Evolutionary conservation across 2,113 vertebrate genomes (phyloP).

Genomic region (Anarrhichthys ocellatus): DNA sequence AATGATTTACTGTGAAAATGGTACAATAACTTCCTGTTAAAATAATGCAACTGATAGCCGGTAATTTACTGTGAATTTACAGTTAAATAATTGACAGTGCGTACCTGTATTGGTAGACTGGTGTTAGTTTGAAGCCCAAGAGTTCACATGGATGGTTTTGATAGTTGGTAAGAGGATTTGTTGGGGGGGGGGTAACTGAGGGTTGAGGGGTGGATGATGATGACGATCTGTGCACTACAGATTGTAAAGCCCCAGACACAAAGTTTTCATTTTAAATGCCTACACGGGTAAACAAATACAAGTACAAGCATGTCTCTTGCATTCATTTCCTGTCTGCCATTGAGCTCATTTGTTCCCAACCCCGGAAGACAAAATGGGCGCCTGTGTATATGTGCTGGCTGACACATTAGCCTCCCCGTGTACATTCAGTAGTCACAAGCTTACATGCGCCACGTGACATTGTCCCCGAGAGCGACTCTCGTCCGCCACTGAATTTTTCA

Average conservation of each 20-base stretch:
- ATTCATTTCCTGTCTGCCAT: constrained; percentile 16
- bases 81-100: too few relatives aligned
- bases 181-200: not conserved
- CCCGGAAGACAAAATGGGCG: constrained; percentile 23
- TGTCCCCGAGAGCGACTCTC: constrained; percentile 50
- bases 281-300: not conserved
- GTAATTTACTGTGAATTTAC: too few relatives aligned
- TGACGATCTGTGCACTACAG: not conserved
- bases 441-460: constrained; percentile 54
- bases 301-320: not conserved
- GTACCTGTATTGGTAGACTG: not conserved
- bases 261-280: constrained; percentile 9
- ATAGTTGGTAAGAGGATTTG: not conserved
- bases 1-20: not conserved
- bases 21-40: not conserved
- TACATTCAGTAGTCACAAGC: constrained; percentile 38
- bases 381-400: constrained; percentile 26
- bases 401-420: constrained; percentile 44
- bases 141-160: not conserved
- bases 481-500: constrained; percentile 68
- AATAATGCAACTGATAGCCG: not conserved
- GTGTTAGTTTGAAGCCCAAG: not conserved
- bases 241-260: not conserved
- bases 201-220: not conserved
- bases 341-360: constrained; percentile 15